Evolutionary conservation across 2,888 invertebrate genomes (phyloP).

Genomic region (Smittia aterrima): DNA sequence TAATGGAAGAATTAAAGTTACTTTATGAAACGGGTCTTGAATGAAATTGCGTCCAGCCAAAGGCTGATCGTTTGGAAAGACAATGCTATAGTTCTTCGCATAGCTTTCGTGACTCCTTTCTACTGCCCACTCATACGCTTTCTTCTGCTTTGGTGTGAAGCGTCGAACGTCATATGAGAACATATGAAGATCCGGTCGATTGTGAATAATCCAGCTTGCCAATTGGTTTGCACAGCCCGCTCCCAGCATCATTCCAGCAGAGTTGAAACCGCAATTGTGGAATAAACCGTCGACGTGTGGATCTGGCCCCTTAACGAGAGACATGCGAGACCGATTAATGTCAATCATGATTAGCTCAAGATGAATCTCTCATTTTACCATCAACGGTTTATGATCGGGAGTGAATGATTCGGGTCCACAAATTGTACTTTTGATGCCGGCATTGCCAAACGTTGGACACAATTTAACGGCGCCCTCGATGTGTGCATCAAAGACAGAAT

Average conservation of each 20-base stretch:
- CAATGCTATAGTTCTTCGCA: conserved; percentile 77
- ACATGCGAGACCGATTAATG: not conserved
- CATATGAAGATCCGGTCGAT: conserved; percentile 82
- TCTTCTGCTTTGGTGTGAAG: conserved; percentile 71
- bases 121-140: conserved; percentile 67
- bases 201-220: conserved; percentile 80
- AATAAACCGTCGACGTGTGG: conserved; percentile 67
- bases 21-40: conserved; percentile 65
- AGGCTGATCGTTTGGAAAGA: conserved; percentile 80
- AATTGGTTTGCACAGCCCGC: conserved; percentile 83
- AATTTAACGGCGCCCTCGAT: conserved; percentile 69
- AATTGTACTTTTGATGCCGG: conserved; percentile 81
- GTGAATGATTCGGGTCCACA: conserved; percentile 93
- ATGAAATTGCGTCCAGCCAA: conserved; percentile 73
- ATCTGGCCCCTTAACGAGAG: conserved; percentile 69
- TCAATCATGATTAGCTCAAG: not conserved
- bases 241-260: conserved; percentile 88
- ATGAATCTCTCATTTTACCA: conserved; percentile 57
- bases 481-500: conserved; percentile 78
- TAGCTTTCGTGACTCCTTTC: conserved; percentile 89
- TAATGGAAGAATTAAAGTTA: conserved; percentile 38
- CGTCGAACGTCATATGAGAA: conserved; percentile 82
- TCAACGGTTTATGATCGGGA: conserved; percentile 83
- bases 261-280: conserved; percentile 86
- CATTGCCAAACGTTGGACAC: conserved; percentile 69